Evolutionary conservation across 1,140 invertebrate genomes (phyloP).

Genomic region (Listronotus bonariensis): DNA sequence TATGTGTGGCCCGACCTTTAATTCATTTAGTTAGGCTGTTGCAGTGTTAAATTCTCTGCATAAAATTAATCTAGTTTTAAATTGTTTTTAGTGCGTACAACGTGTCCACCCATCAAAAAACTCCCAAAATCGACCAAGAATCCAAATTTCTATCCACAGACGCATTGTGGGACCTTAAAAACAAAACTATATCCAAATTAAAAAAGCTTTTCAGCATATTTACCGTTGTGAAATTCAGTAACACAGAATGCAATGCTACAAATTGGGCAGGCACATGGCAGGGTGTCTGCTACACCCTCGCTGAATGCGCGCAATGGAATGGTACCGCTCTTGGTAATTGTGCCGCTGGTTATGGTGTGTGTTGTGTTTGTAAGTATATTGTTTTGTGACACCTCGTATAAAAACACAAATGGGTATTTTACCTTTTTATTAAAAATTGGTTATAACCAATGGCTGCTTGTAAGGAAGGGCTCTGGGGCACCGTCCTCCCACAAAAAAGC

Average conservation of each 20-base stretch:
- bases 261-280: slow-evolving; percentile 59
- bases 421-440: too few relatives aligned
- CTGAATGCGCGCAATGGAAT: slow-evolving; percentile 66
- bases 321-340: slow-evolving; percentile 69
- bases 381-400: too few relatives aligned
- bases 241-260: slow-evolving; percentile 63
- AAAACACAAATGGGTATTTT: too few relatives aligned
- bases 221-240: slow-evolving; percentile 72
- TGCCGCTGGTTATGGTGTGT: slow-evolving; percentile 68
- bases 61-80: too few relatives aligned
- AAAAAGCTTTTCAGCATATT: slow-evolving; percentile 70
- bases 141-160: slow-evolving; percentile 36
- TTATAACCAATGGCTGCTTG: too few relatives aligned
- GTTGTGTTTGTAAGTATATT: slow-evolving; percentile 47
- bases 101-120: background rate
- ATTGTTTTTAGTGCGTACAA: background rate
- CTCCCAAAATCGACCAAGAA: slow-evolving; percentile 24
- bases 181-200: slow-evolving; percentile 45
- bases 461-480: too few relatives aligned
- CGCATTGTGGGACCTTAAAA: slow-evolving; percentile 41
- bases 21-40: too few relatives aligned
- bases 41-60: too few relatives aligned
- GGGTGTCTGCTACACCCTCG: slow-evolving; percentile 70
- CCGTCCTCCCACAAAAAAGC: too few relatives aligned
- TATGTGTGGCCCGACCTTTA: too few relatives aligned